phyloP scores from a whole-genome alignment of 2,113 vertebrate species.

The Dicaeum eximium region DNA sequence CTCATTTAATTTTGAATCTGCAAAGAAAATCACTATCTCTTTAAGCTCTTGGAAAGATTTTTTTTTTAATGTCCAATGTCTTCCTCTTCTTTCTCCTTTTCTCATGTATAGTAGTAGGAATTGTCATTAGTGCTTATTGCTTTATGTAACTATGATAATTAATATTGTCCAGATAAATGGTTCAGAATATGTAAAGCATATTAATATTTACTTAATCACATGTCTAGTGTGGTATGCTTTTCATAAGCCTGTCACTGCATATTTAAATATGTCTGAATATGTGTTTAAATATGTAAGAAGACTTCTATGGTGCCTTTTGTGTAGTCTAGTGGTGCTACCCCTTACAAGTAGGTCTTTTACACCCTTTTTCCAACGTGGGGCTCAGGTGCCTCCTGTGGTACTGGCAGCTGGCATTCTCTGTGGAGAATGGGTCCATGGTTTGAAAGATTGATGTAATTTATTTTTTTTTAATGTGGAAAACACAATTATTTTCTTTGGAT shows the following conservation, averaged over 20 bases:
- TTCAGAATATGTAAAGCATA: not conserved
- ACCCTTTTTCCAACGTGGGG: not conserved
- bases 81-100: not conserved
- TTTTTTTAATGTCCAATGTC: not conserved
- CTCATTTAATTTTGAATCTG: not conserved
- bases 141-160: not conserved
- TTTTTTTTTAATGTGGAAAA: not conserved
- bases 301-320: not conserved
- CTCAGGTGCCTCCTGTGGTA: not conserved
- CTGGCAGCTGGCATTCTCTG: not conserved
- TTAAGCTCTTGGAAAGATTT: not conserved
- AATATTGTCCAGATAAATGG: not conserved
- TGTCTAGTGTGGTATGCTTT: not conserved
- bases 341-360: not conserved
- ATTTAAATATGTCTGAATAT: not conserved
- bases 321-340: not conserved
- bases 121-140: not conserved
- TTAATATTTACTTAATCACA: slow-evolving; percentile 4
- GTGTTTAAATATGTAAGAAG: not conserved
- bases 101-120: not conserved
- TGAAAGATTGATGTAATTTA: not conserved
- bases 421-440: not conserved
- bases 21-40: not conserved
- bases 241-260: not conserved
- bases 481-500: not conserved